Evolutionary conservation across 2,797 vertebrate species (phyloP).

Genomic region (Chelon auratus): DNA sequence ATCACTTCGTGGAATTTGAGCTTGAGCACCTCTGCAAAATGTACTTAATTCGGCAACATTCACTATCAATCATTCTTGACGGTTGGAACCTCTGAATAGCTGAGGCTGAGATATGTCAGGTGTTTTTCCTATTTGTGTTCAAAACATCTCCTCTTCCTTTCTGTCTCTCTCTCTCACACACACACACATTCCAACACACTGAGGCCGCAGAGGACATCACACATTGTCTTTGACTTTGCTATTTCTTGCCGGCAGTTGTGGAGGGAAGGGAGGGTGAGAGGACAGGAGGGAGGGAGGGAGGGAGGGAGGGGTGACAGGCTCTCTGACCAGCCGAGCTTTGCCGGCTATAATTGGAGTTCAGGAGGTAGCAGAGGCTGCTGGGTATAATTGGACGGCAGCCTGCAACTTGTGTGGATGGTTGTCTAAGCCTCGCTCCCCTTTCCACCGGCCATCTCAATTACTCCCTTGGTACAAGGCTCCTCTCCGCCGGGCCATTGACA

Average conservation of each 20-base stretch:
- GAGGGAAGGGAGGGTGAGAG: conserved; percentile 9
- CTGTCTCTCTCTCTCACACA: background rate
- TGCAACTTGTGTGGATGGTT: conserved; percentile 73
- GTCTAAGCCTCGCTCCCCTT: conserved; percentile 63
- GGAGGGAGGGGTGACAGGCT: conserved; percentile 70
- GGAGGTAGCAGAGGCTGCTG: conserved; percentile 68
- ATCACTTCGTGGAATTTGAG: background rate
- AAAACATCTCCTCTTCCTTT: conserved; percentile 8
- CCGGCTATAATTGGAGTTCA: conserved; percentile 80
- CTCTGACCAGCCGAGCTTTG: conserved; percentile 72
- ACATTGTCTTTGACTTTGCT: conserved; percentile 74
- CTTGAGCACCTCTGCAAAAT: background rate
- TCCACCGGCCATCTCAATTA: conserved; percentile 77
- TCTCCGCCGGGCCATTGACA: conserved; percentile 51
- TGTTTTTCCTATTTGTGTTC: conserved; percentile 20
- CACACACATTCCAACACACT: background rate
- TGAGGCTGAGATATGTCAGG: conserved; percentile 6
- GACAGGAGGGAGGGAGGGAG: background rate
- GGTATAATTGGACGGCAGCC: conserved; percentile 80
- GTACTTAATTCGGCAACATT: background rate
- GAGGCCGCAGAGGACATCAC: conserved; percentile 57
- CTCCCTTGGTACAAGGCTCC: conserved; percentile 62
- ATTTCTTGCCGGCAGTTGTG: conserved; percentile 57
- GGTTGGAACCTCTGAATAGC: conserved; percentile 10
- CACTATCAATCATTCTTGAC: background rate